phyloP scores from a whole-genome alignment of 1,140 invertebrate genomes.

The Drosophila nikananu region DNA sequence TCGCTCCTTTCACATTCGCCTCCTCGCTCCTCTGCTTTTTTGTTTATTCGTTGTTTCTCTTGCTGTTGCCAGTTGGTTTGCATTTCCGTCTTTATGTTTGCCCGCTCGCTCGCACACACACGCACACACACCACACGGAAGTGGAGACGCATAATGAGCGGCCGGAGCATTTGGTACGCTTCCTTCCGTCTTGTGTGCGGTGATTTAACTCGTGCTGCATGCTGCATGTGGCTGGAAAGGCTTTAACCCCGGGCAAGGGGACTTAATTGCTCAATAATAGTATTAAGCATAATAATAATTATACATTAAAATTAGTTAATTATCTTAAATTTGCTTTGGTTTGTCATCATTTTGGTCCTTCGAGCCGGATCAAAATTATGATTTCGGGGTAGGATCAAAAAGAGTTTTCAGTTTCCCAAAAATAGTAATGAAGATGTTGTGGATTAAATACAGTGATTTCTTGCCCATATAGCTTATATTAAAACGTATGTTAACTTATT shows the following conservation, averaged over 20 bases:
- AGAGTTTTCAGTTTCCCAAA: too few species aligned
- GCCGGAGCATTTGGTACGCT: conserved; percentile 62
- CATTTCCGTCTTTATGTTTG: conserved; percentile 79
- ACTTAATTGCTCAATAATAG: neutral
- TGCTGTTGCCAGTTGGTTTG: conserved; percentile 69
- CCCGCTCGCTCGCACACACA: conserved; percentile 29
- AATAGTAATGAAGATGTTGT: too few species aligned
- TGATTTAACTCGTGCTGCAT: conserved; percentile 50
- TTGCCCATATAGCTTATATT: too few species aligned
- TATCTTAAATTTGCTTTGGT: neutral
- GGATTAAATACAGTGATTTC: too few species aligned
- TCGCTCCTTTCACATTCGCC: conserved; percentile 53
- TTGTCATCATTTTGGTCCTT: neutral
- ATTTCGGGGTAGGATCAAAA: neutral
- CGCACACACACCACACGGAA: conserved; percentile 19
- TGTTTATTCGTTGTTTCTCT: conserved; percentile 55
- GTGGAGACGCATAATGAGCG: conserved; percentile 59
- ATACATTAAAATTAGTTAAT: neutral
- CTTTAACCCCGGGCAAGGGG: conserved; percentile 22
- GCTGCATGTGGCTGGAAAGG: conserved; percentile 18
- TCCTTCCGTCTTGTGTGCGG: conserved; percentile 61
- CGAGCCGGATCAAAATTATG: neutral
- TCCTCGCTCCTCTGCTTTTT: conserved; percentile 19
- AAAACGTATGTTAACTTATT: too few species aligned
- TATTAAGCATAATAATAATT: neutral